These are phyloP conservation scores for Myripristis jacobus DNA, from an alignment of 2,797 vertebrate genomes.

Conservation along the genomic window DNA sequence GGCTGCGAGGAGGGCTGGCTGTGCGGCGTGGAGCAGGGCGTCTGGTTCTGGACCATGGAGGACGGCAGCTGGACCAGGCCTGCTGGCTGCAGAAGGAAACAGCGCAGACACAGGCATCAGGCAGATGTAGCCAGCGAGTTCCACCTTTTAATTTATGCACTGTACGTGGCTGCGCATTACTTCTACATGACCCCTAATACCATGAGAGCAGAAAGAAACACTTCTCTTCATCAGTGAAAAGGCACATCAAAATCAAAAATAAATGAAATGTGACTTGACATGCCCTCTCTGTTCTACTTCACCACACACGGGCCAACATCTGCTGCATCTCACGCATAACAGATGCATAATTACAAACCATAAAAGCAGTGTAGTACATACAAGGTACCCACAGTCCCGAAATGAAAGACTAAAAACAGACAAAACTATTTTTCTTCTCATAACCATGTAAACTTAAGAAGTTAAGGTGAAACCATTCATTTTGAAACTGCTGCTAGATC, in stretches of 20 bases:
- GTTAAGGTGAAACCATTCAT: conserved; percentile 19
- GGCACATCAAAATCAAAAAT: no score
- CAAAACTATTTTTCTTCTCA: neutral
- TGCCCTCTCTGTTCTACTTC: no score
- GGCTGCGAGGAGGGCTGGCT: conserved; percentile 83
- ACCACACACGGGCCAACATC: no score
- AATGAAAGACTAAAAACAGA: neutral
- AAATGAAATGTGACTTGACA: no score
- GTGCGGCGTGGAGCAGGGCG: conserved; percentile 82
- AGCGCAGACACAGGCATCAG: neutral
- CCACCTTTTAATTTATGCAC: neutral
- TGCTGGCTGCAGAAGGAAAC: conserved; percentile 48
- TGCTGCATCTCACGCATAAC: no score
- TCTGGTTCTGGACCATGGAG: conserved; percentile 83
- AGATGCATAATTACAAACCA: no score
- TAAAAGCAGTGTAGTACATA: no score
- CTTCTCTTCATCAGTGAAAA: neutral
- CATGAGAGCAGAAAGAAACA: neutral
- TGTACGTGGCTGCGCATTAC: neutral
- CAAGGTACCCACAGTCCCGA: no score
- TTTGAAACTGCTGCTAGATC: conserved; percentile 22
- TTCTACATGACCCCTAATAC: neutral
- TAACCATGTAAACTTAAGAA: conserved; percentile 7
- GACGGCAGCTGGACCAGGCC: conserved; percentile 86
- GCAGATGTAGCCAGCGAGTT: neutral